These are phyloP conservation scores for Dolichoris vasculosae DNA, from an alignment of 1,140 invertebrate species.

Conservation along the genomic window DNA sequence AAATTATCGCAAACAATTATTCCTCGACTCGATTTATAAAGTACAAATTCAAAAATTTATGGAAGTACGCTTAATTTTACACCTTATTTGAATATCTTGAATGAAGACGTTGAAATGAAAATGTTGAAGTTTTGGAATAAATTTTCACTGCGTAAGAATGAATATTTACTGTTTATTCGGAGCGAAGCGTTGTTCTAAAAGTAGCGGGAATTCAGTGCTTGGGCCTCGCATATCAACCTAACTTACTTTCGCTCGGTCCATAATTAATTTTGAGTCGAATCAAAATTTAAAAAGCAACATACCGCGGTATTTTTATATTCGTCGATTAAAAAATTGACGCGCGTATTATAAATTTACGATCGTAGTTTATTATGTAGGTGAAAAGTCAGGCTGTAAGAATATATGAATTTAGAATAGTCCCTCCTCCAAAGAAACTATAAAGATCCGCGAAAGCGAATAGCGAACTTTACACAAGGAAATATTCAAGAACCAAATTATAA, in stretches of 20 bases:
- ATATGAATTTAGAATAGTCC: background rate
- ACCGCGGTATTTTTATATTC: background rate
- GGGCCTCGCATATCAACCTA: background rate
- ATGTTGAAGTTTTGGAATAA: background rate
- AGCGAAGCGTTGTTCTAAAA: background rate
- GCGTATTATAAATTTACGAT: background rate
- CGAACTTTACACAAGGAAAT: conserved; percentile 16
- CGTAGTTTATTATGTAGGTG: background rate
- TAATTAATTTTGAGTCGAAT: background rate
- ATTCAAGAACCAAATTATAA: conserved; percentile 2
- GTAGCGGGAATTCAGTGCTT: background rate
- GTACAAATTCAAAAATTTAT: background rate
- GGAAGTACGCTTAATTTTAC: background rate
- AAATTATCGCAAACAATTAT: background rate
- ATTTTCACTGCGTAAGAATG: background rate
- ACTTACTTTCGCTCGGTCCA: background rate
- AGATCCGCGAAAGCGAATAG: background rate
- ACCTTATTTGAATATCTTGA: background rate
- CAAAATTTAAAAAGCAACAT: background rate
- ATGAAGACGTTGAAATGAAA: background rate
- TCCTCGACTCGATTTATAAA: background rate
- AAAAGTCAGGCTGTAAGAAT: background rate
- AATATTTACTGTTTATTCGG: conserved; percentile 3
- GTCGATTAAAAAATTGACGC: background rate
- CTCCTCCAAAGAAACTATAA: background rate